phyloP scores from a whole-genome alignment of 2,113 vertebrate species.

The Corythornis vintsioides region DNA sequence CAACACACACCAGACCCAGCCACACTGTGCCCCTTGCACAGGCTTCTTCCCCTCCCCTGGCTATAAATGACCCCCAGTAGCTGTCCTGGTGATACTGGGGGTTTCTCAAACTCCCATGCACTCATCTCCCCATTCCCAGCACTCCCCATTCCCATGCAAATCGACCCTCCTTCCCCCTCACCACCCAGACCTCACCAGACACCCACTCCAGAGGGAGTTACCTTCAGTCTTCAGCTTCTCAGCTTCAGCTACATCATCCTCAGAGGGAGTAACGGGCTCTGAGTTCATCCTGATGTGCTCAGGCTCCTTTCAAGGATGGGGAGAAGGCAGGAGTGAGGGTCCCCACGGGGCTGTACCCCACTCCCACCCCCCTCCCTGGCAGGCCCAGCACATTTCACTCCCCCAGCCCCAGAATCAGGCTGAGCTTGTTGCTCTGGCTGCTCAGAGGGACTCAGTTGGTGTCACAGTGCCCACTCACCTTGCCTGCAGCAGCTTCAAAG shows the following conservation, averaged over 20 bases:
- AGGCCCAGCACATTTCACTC: neutral
- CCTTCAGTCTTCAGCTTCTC: slow-evolving; percentile 93
- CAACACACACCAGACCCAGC: neutral
- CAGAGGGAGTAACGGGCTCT: slow-evolving; percentile 65
- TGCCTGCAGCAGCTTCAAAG: slow-evolving; percentile 76
- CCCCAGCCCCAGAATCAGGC: neutral
- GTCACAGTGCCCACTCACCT: slow-evolving; percentile 70
- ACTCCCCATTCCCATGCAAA: neutral
- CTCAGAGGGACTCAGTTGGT: fast-evolving
- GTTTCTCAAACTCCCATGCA: neutral
- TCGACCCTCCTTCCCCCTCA: neutral
- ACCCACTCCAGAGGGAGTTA: slow-evolving; percentile 35
- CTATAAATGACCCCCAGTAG: neutral
- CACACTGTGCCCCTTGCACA: neutral
- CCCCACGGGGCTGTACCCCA: neutral
- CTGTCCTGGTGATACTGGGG: neutral
- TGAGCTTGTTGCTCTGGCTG: neutral
- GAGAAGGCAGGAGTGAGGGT: neutral
- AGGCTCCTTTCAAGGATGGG: slow-evolving; percentile 50
- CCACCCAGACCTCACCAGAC: fast-evolving
- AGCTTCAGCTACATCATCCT: slow-evolving; percentile 87
- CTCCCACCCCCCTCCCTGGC: neutral
- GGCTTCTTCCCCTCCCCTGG: neutral
- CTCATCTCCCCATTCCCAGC: neutral
- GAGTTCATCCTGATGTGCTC: slow-evolving; percentile 73